Conservation (phyloP, 2,888 invertebrate species). For the Tholera decimalis region DNA sequence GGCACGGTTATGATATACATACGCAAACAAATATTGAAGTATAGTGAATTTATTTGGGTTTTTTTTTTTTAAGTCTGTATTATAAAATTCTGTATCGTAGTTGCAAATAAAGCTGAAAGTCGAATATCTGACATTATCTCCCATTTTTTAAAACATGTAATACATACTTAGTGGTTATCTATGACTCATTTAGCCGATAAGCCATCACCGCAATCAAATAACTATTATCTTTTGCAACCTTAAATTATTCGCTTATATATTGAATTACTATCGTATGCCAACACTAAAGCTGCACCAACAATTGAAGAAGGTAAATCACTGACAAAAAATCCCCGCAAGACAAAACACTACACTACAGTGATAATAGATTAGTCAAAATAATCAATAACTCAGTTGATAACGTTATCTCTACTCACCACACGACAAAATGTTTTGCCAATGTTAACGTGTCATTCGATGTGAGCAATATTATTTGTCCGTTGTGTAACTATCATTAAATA, state of each 20-base stretch:
- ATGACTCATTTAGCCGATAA: constrained; percentile 25
- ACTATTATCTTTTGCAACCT: constrained; percentile 6
- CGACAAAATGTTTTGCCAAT: constrained; percentile 66
- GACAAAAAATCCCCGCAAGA: constrained; percentile 54
- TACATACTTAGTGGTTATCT: not conserved
- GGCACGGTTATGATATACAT: constrained; percentile 18
- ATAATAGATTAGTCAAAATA: constrained; percentile 78
- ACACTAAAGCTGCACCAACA: constrained; percentile 3
- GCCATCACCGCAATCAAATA: constrained; percentile 36
- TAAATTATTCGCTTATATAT: constrained; percentile 2
- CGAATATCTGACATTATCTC: not conserved
- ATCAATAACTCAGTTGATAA: constrained; percentile 82
- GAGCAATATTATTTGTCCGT: constrained; percentile 46
- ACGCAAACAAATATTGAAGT: not conserved
- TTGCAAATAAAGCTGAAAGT: not conserved
- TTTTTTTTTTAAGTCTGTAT: too few relatives aligned
- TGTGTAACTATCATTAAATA: constrained; percentile 22
- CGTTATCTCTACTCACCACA: constrained; percentile 69
- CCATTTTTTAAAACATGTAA: not conserved
- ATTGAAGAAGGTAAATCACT: constrained; percentile 14
- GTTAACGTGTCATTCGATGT: constrained; percentile 60
- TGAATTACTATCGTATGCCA: constrained; percentile 17
- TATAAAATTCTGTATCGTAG: not conserved
- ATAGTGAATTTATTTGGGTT: not conserved
- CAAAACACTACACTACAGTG: constrained; percentile 60